Evolutionary conservation across 2,113 vertebrate genomes (phyloP).

Genomic region (Dipodomys stephensi): DNA sequence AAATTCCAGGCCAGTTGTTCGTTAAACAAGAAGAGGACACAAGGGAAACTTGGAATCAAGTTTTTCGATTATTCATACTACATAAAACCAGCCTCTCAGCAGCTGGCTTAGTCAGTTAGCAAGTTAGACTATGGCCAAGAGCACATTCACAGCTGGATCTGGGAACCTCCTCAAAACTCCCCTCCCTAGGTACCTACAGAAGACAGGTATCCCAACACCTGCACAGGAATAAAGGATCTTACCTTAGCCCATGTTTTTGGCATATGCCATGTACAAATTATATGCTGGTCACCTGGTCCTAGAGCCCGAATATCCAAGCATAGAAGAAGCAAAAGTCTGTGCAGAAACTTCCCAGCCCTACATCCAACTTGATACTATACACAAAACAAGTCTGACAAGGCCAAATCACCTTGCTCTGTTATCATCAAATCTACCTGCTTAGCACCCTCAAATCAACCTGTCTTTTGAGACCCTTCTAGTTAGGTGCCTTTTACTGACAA

Average conservation of each 20-base stretch:
- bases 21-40: background rate
- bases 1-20: background rate
- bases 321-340: background rate
- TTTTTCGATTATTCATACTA: constrained; percentile 61
- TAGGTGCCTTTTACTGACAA: background rate
- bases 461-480: background rate
- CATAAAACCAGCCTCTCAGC: constrained; percentile 5
- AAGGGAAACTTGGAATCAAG: background rate
- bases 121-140: background rate
- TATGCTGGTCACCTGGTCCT: background rate
- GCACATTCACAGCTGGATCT: background rate
- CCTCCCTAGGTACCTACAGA: background rate
- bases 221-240: background rate
- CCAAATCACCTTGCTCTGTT: background rate
- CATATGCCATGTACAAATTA: background rate
- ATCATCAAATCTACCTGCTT: background rate
- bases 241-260: background rate
- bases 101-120: constrained; percentile 49
- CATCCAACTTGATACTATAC: background rate
- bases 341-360: background rate
- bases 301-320: background rate
- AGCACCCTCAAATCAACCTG: background rate
- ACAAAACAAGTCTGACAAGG: background rate
- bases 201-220: background rate
- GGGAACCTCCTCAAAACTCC: background rate